phyloP scores from a whole-genome alignment of 2,113 vertebrate species.

The Athene cunicularia region DNA sequence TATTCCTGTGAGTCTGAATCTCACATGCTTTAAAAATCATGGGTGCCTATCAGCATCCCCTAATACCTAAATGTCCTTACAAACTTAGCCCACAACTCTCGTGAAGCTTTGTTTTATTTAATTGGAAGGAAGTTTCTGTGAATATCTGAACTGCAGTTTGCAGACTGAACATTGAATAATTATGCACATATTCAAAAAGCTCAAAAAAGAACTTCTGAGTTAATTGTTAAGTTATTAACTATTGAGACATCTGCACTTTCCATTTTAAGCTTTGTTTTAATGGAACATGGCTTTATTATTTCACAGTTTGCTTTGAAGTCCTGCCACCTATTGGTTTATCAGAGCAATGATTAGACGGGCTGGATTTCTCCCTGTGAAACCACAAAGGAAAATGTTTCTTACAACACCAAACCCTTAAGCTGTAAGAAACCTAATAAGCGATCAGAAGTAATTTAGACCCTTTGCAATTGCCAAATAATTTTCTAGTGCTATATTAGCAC shows the following conservation, averaged over 20 bases:
- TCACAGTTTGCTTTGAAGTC: slow-evolving; percentile 50
- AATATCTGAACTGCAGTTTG: neutral
- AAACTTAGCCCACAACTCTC: neutral
- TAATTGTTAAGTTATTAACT: neutral
- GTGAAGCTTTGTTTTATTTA: neutral
- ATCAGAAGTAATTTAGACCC: neutral
- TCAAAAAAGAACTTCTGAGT: neutral
- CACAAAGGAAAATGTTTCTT: neutral
- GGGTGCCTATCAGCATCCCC: neutral
- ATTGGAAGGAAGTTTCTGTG: neutral
- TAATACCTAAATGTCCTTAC: neutral
- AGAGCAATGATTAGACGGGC: neutral
- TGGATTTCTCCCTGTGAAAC: neutral
- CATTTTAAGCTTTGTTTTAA: neutral
- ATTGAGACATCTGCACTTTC: neutral
- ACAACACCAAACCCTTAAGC: neutral
- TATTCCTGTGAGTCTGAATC: neutral
- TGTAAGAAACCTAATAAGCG: neutral
- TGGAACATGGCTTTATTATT: neutral
- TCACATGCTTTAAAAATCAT: neutral
- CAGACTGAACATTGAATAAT: neutral
- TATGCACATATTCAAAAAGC: neutral
- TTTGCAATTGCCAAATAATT: neutral
- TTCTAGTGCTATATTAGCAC: neutral
- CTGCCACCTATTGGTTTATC: slow-evolving; percentile 62